Evolutionary conservation across 2,113 vertebrate genomes (phyloP).

Genomic region (Macrotis lagotis): DNA sequence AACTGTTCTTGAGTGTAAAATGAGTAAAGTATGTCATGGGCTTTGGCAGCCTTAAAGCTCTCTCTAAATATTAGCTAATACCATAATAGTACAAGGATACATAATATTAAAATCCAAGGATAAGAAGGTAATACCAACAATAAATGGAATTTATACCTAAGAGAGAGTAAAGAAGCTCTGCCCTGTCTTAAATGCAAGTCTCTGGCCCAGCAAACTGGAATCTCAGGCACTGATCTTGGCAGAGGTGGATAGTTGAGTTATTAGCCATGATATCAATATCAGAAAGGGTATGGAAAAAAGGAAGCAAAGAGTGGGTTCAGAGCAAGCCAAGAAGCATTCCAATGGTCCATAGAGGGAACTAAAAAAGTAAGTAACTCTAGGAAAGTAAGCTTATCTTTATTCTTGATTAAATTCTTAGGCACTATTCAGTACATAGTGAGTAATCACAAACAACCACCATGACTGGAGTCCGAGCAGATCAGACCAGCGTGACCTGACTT

Average conservation of each 20-base stretch:
- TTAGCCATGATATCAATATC: not conserved
- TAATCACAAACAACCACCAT: too few relatives aligned
- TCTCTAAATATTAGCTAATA: not conserved
- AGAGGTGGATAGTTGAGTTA: not conserved
- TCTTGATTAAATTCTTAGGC: too few relatives aligned
- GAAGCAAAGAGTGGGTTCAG: too few relatives aligned
- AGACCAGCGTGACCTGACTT: too few relatives aligned
- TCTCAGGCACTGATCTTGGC: not conserved
- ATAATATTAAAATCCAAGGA: not conserved
- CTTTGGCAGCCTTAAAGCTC: not conserved
- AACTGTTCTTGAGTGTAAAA: not conserved
- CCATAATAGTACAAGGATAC: not conserved
- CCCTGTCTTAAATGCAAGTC: not conserved
- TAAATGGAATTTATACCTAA: not conserved
- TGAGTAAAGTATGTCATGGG: not conserved
- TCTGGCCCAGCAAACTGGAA: not conserved
- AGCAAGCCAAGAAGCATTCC: too few relatives aligned
- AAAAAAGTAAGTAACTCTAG: too few relatives aligned
- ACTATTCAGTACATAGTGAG: too few relatives aligned
- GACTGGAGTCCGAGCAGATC: too few relatives aligned
- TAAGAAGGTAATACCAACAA: not conserved
- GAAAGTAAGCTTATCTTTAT: too few relatives aligned
- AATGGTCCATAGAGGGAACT: too few relatives aligned
- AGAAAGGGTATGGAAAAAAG: too few relatives aligned
- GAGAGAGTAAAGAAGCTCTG: not conserved